These are phyloP conservation scores for Paramacrobiotus metropolitanus DNA, from an alignment of 1,140 invertebrate species.

Conservation along the genomic window DNA sequence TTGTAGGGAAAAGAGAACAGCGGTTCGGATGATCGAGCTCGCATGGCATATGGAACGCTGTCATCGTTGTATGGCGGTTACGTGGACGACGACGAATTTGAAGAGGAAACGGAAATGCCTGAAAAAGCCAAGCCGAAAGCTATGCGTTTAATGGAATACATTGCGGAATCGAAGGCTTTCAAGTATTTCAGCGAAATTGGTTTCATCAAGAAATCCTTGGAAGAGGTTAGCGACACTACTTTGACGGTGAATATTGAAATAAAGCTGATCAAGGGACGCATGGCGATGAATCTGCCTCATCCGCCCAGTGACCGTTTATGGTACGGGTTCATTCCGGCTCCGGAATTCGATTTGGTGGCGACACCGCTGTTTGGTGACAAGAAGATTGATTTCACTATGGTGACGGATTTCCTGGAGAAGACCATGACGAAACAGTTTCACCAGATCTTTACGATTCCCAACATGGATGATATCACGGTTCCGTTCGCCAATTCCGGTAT, in stretches of 20 bases:
- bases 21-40: too few species aligned
- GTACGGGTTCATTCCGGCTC: background rate
- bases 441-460: background rate
- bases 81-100: constrained; percentile 1
- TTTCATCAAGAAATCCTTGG: background rate
- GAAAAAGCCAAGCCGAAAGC: background rate
- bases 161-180: background rate
- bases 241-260: background rate
- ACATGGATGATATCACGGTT: constrained; percentile 2
- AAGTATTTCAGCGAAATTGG: background rate
- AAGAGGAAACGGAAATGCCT: background rate
- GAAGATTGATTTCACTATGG: background rate
- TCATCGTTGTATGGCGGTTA: background rate
- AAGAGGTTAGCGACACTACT: background rate
- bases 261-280: constrained; percentile 2
- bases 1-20: too few species aligned
- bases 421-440: background rate
- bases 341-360: background rate
- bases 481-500: background rate
- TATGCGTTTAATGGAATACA: background rate
- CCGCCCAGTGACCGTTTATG: constrained; percentile 2
- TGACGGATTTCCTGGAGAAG: constrained; percentile 2
- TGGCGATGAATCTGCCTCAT: background rate
- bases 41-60: too few species aligned
- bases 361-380: background rate